Evolutionary conservation across 2,888 invertebrate species (phyloP), one percentile per base, ranked within the genome.

Genomic region (Pilophorus perplexus): DNA sequence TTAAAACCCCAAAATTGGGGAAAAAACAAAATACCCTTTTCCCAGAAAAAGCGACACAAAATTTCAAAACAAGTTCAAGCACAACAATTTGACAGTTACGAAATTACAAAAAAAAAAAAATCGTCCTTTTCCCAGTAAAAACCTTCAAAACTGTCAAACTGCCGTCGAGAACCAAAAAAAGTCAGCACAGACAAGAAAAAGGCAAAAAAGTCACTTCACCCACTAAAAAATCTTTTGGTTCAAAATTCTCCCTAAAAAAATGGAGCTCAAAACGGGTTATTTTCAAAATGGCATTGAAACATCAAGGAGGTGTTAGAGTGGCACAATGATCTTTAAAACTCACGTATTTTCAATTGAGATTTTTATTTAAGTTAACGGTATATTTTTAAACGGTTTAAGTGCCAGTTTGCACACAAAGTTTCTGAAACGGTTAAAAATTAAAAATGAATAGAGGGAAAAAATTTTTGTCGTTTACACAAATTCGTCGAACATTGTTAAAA

Each of bases 341-440:
- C 6, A 28, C 50, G 23, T n/a, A n/a, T n/a, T n/a, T n/a, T n/a
- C n/a, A n/a, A n/a, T n/a, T n/a, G n/a, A n/a, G n/a, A n/a, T 50
- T 27, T 5, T 52, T 52, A 20, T 18, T 38, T 55, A 22, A 55
- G 38, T 38, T 55, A 37, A 55, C 55, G 28, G 38, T 37, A 46
- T 55, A 18, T 50, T 55, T 55, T 55, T 22, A 55, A 55, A 55
- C 55, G 37, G 37, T 55, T 55, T 38, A 55, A 55, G 55, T 55
- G 55, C 55, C 55, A 55, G 55, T 46, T 55, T 55, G 55, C 55
- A 55, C 55, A 55, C 22, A 52, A 52, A 18, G 38, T 55, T 55
- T 55, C 55, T 55, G 55, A 55, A 55, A 55, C 38, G 37, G 28
- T 55, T 22, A 55, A n/a, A n/a, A 55, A 38, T 55, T 55, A 20